These are phyloP conservation scores for Sisor rabdophorus DNA, from an alignment of 2,113 vertebrate species.

Conservation along the genomic window DNA sequence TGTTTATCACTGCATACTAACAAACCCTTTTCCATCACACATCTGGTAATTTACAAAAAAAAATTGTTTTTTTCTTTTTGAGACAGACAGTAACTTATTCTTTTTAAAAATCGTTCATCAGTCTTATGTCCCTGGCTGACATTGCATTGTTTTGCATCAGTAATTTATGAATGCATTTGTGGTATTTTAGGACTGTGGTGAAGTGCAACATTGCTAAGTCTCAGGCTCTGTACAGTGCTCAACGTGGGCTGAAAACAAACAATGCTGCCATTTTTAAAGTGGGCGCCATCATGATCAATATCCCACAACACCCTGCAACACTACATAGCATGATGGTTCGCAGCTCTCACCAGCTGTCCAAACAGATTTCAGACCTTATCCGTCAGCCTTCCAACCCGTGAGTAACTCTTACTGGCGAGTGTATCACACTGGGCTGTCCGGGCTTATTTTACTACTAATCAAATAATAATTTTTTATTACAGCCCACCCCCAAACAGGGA, in stretches of 20 bases:
- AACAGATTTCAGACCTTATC: constrained; percentile 98
- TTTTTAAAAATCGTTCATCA: background rate
- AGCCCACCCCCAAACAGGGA: constrained; percentile 84
- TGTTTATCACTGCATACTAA: constrained; percentile 1
- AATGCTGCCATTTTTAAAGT: constrained; percentile 94
- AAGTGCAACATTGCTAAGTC: constrained; percentile 99
- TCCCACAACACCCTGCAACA: constrained; percentile 95
- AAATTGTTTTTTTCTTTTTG: background rate
- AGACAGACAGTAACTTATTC: background rate
- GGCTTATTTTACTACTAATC: background rate
- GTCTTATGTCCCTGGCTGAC: background rate
- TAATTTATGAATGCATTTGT: constrained; percentile 5
- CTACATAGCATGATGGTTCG: constrained; percentile 99
- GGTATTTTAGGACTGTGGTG: constrained; percentile 87
- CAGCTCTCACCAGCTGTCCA: constrained; percentile 97
- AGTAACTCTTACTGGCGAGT: constrained; percentile 47
- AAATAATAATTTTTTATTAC: background rate
- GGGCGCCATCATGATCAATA: constrained; percentile 95
- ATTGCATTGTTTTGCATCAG: background rate
- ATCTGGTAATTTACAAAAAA: background rate
- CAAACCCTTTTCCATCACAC: background rate
- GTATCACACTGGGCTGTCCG: background rate
- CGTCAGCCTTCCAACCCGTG: constrained; percentile 87
- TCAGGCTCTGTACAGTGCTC: constrained; percentile 94
- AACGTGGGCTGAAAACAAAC: constrained; percentile 90